Base-by-base conservation (phyloP, 1,140 invertebrate genomes). In the Lucilia sericata region DNA sequence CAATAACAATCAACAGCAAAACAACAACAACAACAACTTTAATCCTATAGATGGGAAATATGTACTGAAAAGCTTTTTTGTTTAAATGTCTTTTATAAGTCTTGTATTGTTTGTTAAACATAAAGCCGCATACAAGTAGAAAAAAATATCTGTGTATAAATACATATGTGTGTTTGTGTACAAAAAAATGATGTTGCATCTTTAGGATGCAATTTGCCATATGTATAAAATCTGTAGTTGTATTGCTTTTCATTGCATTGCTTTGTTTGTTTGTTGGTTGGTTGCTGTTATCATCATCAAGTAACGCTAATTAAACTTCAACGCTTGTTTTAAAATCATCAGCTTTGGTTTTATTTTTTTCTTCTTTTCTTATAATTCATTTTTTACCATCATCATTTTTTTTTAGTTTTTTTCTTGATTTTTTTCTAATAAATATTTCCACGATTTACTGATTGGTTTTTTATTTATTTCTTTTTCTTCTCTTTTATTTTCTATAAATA, bases 301-400 rank as follows among this genome's bases (percentile, higher is more conserved):
- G 87, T 89, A 89, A 89, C 86, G 87, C 87, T 88, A 89, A 88
- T 88, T 88, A 89, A 88, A 88, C 86, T 90, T 88, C 85, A 88
- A 55, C 30, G 70, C 83, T 76, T 74, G 19, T 83, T 76, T 30
- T 76, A 85, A 87, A 86, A 86, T 87, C 86, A 87, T 86, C 86
- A 89, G 86, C 88, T 88, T 86, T 86, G 12, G 55, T 47, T 74
- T 83, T 36, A 12, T 74, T 88, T 86, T 86, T 17, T 85, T 84
- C 84, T 82, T 76, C 74, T 76, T 10, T 76, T 17, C 25, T 70
- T 36, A 36, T 76, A 17, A 14, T 75, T 13, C 74, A 75, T 75
- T 75, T 75, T 75, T 42, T 42, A 42, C 42, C 74, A 60, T 30
- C 34, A 76, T 49, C 65, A 55, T 76, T 60, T 78, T 65, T 78